These are phyloP conservation scores for Ornithoptera priamus DNA, from an alignment of 2,888 invertebrate species.

Conservation along the genomic window DNA sequence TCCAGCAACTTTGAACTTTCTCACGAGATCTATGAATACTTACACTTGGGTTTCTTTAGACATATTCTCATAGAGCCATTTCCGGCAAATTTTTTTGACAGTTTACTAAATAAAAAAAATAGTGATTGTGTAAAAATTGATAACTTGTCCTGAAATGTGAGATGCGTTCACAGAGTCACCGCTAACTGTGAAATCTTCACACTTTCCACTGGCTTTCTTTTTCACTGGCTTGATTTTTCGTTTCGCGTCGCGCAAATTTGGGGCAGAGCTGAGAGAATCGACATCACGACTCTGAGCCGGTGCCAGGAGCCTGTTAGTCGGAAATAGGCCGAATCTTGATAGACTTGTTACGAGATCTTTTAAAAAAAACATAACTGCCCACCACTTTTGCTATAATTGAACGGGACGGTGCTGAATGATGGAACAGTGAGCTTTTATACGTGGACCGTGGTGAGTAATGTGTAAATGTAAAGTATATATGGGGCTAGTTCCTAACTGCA, in stretches of 20 bases:
- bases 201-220: conserved; percentile 14
- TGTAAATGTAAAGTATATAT: too few relatives aligned
- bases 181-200: background rate
- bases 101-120: too few relatives aligned
- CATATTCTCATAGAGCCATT: too few relatives aligned
- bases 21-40: too few relatives aligned
- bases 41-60: too few relatives aligned
- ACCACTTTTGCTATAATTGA: background rate
- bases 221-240: conserved; percentile 24
- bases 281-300: conserved; percentile 17
- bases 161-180: too few relatives aligned
- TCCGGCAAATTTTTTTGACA: too few relatives aligned
- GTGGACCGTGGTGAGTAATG: too few relatives aligned
- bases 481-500: too few relatives aligned
- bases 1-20: too few relatives aligned
- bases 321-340: conserved; percentile 20
- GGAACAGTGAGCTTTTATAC: background rate
- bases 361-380: background rate
- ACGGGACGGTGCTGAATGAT: background rate
- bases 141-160: too few relatives aligned
- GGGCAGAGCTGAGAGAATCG: conserved; percentile 15
- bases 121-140: too few relatives aligned
- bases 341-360: conserved; percentile 2
- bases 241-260: conserved; percentile 18
- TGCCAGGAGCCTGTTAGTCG: conserved; percentile 14